A percentile compares a stretch with the other conserved stretches of the same genome.
Conservation (phyloP, 2,113 vertebrate genomes). For the Natator depressus region DNA sequence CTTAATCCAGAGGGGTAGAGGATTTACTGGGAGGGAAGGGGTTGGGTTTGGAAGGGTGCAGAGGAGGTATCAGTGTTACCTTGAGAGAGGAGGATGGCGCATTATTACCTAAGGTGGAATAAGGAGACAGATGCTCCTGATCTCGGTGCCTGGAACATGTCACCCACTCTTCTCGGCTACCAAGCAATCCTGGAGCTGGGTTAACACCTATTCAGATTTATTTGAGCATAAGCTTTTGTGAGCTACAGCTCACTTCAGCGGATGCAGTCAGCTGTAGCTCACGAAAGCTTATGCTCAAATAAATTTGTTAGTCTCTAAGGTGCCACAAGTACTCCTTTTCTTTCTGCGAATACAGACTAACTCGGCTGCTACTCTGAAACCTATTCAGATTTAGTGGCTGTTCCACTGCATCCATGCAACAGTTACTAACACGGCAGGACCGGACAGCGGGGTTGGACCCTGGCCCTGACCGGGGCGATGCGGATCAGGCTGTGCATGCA, state of each 20-base stretch:
- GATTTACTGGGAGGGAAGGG: not conserved
- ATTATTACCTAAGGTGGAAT: not conserved
- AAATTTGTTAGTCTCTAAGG: too few relatives aligned
- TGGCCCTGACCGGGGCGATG: too few relatives aligned
- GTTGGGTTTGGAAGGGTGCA: not conserved
- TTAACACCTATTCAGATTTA: not conserved
- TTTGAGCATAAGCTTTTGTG: too few relatives aligned
- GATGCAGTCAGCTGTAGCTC: too few relatives aligned
- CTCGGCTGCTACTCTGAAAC: too few relatives aligned
- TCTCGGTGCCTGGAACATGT: not conserved
- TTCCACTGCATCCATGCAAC: too few relatives aligned
- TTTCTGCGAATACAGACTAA: too few relatives aligned
- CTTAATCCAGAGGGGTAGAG: not conserved
- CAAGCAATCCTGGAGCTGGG: not conserved
- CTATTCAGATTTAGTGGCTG: not conserved
- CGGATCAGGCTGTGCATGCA: not conserved
- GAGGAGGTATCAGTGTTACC: not conserved
- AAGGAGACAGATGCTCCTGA: not conserved
- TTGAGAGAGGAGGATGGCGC: not conserved
- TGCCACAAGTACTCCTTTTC: too few relatives aligned
- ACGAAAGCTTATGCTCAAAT: too few relatives aligned
- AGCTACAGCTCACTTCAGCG: too few relatives aligned
- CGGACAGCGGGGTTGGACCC: too few relatives aligned
- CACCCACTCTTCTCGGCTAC: not conserved
- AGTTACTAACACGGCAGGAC: not conserved